Percentiles rank a stretch among this genome's conserved stretches.
Evolutionary conservation across 2,797 vertebrate species (phyloP).

Genomic region (Odontamblyopus lacepedii): DNA sequence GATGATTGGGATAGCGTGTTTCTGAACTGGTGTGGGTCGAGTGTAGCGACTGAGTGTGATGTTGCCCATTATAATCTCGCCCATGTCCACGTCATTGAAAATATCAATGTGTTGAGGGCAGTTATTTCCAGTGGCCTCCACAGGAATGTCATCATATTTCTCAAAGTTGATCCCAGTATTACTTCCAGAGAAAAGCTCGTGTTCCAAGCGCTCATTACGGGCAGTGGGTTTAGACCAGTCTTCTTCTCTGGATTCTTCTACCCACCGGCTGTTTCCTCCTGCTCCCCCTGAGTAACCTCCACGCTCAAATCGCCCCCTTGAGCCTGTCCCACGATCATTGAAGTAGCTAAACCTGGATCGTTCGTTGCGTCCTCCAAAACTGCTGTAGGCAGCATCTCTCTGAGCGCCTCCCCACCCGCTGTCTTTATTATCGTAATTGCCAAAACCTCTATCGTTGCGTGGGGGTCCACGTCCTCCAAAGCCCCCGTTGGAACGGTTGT

Average conservation of each 20-base stretch:
- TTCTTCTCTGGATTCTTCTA: constrained; percentile 89
- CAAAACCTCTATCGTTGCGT: constrained; percentile 84
- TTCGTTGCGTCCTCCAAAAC: constrained; percentile 89
- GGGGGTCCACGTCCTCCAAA: constrained; percentile 76
- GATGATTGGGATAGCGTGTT: constrained; percentile 98
- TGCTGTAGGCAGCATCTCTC: constrained; percentile 90
- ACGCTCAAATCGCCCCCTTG: constrained; percentile 91
- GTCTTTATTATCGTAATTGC: constrained; percentile 83
- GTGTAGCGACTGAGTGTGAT: constrained; percentile 91
- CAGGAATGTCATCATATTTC: constrained; percentile 99
- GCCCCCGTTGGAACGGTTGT: constrained; percentile 81
- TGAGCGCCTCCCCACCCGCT: constrained; percentile 84
- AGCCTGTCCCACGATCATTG: constrained; percentile 85
- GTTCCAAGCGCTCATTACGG: constrained; percentile 91
- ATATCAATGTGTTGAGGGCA: constrained; percentile 94
- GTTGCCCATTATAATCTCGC: constrained; percentile 98
- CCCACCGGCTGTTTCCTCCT: constrained; percentile 91
- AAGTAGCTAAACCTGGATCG: constrained; percentile 89
- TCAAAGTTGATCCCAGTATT: constrained; percentile 99
- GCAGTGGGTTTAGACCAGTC: constrained; percentile 97
- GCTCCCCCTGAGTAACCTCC: constrained; percentile 75
- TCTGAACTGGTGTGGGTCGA: constrained; percentile 96
- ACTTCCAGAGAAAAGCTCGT: constrained; percentile 92
- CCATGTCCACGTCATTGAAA: constrained; percentile 97
- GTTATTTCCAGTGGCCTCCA: constrained; percentile 94